A percentile compares a stretch with the other conserved stretches of the same genome.
Evolutionary conservation across 1,140 invertebrate genomes (phyloP).

Genomic region (Camponotus vicinus): DNA sequence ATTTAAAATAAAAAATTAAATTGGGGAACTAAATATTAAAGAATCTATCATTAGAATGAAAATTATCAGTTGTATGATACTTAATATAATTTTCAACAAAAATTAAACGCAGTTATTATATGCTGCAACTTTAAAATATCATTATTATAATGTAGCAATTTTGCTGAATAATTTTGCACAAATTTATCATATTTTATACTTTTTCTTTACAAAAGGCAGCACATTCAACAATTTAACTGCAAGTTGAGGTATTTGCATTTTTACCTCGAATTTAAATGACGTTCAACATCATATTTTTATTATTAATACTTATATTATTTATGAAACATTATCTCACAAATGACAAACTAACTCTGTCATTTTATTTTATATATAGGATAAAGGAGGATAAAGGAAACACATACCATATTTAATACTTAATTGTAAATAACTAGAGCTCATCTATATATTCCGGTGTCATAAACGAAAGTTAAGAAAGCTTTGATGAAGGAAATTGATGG

Average conservation of each 20-base stretch:
- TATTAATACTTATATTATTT: not conserved
- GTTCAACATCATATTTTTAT: not conserved
- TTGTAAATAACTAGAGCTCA: conserved; percentile 14
- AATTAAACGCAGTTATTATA: not conserved
- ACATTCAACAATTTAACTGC: not conserved
- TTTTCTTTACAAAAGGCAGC: not conserved
- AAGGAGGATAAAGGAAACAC: not conserved
- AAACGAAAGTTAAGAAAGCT: not conserved
- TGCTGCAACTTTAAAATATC: too few relatives aligned
- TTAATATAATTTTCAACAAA: not conserved
- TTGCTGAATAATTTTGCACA: not conserved
- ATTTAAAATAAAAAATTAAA: too few relatives aligned
- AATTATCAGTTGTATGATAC: too few relatives aligned
- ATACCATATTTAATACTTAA: not conserved
- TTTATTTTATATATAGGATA: not conserved
- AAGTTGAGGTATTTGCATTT: not conserved
- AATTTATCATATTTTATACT: not conserved
- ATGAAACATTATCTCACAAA: not conserved
- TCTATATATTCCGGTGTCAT: not conserved
- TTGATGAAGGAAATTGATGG: conserved; percentile 7
- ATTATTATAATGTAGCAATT: too few relatives aligned
- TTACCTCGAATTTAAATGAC: not conserved
- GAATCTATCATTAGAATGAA: too few relatives aligned
- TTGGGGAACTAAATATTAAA: too few relatives aligned
- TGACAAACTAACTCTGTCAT: not conserved